These are phyloP conservation scores for Sebastolobus altivelis DNA, from an alignment of 2,797 vertebrate species.

Conservation along the genomic window DNA sequence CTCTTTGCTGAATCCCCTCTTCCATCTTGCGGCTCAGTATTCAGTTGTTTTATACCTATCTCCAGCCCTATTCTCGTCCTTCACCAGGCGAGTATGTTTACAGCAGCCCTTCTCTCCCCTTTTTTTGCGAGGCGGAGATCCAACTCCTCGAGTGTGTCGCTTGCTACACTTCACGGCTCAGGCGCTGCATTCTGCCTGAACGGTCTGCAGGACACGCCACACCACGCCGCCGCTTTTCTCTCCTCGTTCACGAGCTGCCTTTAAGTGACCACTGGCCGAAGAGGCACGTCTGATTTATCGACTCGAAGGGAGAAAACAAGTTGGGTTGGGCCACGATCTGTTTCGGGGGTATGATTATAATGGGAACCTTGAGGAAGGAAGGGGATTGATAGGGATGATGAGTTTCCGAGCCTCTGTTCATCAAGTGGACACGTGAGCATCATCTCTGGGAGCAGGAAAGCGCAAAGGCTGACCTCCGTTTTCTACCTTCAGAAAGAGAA, in stretches of 20 bases:
- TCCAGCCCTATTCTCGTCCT: constrained; percentile 58
- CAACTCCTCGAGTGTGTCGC: constrained; percentile 72
- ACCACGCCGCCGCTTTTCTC: constrained; percentile 40
- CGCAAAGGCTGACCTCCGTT: constrained; percentile 18
- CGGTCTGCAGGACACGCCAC: constrained; percentile 52
- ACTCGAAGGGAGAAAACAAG: constrained; percentile 58
- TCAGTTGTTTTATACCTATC: constrained; percentile 52
- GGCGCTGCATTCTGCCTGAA: constrained; percentile 60
- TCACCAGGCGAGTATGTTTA: constrained; percentile 66
- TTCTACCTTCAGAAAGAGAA: constrained; percentile 13
- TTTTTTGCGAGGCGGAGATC: constrained; percentile 68
- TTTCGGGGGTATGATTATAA: constrained; percentile 70
- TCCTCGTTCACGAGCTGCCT: constrained; percentile 47
- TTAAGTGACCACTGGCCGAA: constrained; percentile 68
- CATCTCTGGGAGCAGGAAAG: constrained; percentile 43
- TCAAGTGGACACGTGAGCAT: constrained; percentile 56
- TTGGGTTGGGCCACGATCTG: constrained; percentile 61
- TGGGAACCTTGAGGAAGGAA: constrained; percentile 67
- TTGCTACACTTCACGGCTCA: constrained; percentile 73
- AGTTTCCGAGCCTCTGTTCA: constrained; percentile 57
- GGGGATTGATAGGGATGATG: constrained; percentile 69
- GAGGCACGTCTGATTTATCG: constrained; percentile 65
- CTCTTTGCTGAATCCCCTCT: constrained; percentile 27
- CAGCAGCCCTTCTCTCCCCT: constrained; percentile 64
- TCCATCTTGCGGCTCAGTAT: constrained; percentile 48